Evolutionary conservation across 2,888 invertebrate species (phyloP).

Genomic region (Lamproptera curius): DNA sequence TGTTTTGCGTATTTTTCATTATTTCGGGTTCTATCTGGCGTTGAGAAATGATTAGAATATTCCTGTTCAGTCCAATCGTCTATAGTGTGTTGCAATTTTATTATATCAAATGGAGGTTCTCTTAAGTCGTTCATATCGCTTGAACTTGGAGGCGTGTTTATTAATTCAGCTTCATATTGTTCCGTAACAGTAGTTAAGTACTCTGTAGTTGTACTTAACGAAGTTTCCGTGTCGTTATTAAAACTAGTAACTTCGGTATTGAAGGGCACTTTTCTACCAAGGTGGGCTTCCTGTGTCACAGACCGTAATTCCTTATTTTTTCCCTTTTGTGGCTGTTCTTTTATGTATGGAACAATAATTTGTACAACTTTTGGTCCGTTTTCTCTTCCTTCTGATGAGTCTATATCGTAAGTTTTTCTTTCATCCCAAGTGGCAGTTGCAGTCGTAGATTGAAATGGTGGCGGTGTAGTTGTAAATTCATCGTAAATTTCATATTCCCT

Average conservation of each 20-base stretch:
- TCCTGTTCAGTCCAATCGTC: conserved; percentile 91
- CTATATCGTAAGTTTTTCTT: conserved; percentile 45
- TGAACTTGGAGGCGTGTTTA: conserved; percentile 51
- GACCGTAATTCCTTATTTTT: conserved; percentile 41
- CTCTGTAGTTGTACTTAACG: conserved; percentile 48
- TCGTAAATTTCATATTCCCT: conserved; percentile 69
- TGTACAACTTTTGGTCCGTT: conserved; percentile 83
- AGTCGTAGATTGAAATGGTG: conserved; percentile 35
- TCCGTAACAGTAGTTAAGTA: conserved; percentile 50
- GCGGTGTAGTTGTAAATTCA: conserved; percentile 49
- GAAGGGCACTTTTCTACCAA: conserved; percentile 70
- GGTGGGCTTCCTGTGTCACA: conserved; percentile 61
- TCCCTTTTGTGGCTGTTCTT: conserved; percentile 32
- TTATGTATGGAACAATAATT: conserved; percentile 89
- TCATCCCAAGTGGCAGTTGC: conserved; percentile 42
- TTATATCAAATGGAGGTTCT: conserved; percentile 82
- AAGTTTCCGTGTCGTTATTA: conserved; percentile 42
- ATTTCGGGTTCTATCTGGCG: conserved; percentile 70
- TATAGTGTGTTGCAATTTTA: conserved; percentile 88
- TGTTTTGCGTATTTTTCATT: conserved; percentile 83
- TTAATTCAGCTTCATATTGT: conserved; percentile 71
- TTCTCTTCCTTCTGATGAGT: conserved; percentile 35
- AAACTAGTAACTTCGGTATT: conserved; percentile 41
- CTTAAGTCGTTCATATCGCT: conserved; percentile 64
- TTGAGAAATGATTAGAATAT: conserved; percentile 75